Base-by-base conservation (phyloP, 1,140 invertebrate species). In the Olivierus martensii region DNA sequence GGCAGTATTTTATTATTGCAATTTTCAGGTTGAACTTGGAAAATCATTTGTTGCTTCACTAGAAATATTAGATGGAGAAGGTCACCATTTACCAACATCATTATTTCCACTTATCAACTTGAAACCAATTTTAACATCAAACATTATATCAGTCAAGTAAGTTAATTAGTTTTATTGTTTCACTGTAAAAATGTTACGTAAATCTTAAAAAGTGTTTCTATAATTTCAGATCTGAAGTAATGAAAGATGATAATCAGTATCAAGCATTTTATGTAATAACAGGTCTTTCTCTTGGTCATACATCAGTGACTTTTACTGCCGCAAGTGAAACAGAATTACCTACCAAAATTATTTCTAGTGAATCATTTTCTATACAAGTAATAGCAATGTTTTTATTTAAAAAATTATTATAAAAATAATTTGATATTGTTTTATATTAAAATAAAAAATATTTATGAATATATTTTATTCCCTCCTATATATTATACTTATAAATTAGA, bases 41-140 rank as follows among this genome's bases (percentile, higher is more conserved):
- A 67, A 66, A 55, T 63, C 67, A 36, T 58, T 71, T 6, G 50
- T 17, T 18, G 69, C 68, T 15, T 55, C 49, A 43, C 68, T 71
- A 7, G 61, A 66, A 55, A 65, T 72, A 4, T 56, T 70, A 44
- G 69, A 71, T 57, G 56, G 62, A 37, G 57, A 66, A 37, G 65
- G 63, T 12, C 52, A 67, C 36, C 62, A 58, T 46, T 62, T 72
- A 10, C 62, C 65, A 22, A 61, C 67, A 15, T 66, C 63, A 38
- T 65, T 67, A 44, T 71, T 70, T 55, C 54, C 57, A 36, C 51
- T 71, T 42, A 69, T 71, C 66, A 66, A 67, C n/a, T 62, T 72
- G 3, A 59, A 50, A 35, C 47, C 68, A 21, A 55, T 61, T 15
- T 47, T 63, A 22, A 57, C 60, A 9, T 68, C 67, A 9, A 59